Base-by-base conservation (phyloP, 2,888 invertebrate genomes). In the Tinea trinotella region DNA sequence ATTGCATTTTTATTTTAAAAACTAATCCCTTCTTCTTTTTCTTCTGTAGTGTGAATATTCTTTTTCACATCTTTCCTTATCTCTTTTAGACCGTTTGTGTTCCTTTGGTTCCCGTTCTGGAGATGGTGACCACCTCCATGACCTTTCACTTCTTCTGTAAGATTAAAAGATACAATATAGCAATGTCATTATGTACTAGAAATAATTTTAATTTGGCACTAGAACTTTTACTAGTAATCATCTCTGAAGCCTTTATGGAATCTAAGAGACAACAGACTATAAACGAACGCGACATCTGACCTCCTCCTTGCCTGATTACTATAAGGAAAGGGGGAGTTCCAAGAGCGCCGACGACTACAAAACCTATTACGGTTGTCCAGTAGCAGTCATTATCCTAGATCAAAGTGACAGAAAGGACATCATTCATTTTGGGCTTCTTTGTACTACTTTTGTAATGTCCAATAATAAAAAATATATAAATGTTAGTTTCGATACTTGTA, bases 121-220 rank as follows among this genome's bases (percentile, higher is more conserved):
- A 40, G 92, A 92, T 66, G 92, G 91, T 0, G 93, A 93, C 93
- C 93, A 93, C 58, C 92, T 86, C 93, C 93, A 93, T 55, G 72
- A 73, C 44, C 76, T 66, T 22, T 62, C 59, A n/a, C 73, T 63
- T 4, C 66, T 48, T 57, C 56, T 53, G 61, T 63, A 50, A 71
- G 74, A 56, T 62, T 61, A 57, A 57, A 57, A 18, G 4, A n/a
- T 9, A 24, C 7, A n/a, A 15, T 17, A 40, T 35, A 52, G 6
- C 9, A 6, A 19, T 46, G 70, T 49, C 67, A 72, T 55, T 36
- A 12, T 5, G 6, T 7, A 5, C 6, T 5, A 12, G 36, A 36
- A n/a, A 12, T 36, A 12, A 36, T 5, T 36, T 24, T 24, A 7
- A 7, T 24, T 24, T 24, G 9, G 9, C 24, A 7, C 9, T 9